These are phyloP conservation scores for Triops longicaudatus DNA, from an alignment of 1,140 invertebrate genomes.

Conservation along the genomic window DNA sequence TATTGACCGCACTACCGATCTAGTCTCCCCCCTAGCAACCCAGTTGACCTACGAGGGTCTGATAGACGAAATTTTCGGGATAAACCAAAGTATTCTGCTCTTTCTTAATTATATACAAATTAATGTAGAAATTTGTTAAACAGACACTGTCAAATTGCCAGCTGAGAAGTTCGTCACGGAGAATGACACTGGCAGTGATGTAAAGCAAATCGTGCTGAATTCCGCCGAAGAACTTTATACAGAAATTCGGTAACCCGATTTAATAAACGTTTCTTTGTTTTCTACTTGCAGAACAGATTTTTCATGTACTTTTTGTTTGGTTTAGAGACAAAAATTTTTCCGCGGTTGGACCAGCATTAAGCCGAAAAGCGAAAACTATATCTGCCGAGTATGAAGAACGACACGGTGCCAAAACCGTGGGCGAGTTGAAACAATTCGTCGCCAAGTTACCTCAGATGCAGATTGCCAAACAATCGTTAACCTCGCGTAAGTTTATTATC, in stretches of 20 bases:
- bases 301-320: constrained; percentile 16
- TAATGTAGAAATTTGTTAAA: constrained; percentile 31
- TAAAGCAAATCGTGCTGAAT: constrained; percentile 78
- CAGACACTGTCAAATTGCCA: constrained; percentile 73
- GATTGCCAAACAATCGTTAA: constrained; percentile 72
- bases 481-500: constrained; percentile 48
- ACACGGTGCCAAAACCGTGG: constrained; percentile 74
- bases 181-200: constrained; percentile 53
- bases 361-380: constrained; percentile 77
- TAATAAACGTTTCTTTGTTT: not conserved
- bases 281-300: not conserved
- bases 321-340: constrained; percentile 86
- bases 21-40: constrained; percentile 82
- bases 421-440: constrained; percentile 91
- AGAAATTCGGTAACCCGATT: constrained; percentile 51
- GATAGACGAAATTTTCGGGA: constrained; percentile 82
- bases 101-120: not conserved
- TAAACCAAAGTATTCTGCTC: constrained; percentile 52
- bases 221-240: constrained; percentile 82
- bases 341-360: constrained; percentile 74
- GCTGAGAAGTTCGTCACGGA: constrained; percentile 65
- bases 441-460: constrained; percentile 78
- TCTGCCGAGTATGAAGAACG: constrained; percentile 77
- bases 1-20: constrained; percentile 80
- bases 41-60: constrained; percentile 96